phyloP scores from a whole-genome alignment of 2,888 invertebrate genomes.

The Scaptomyza cyrtandrae region DNA sequence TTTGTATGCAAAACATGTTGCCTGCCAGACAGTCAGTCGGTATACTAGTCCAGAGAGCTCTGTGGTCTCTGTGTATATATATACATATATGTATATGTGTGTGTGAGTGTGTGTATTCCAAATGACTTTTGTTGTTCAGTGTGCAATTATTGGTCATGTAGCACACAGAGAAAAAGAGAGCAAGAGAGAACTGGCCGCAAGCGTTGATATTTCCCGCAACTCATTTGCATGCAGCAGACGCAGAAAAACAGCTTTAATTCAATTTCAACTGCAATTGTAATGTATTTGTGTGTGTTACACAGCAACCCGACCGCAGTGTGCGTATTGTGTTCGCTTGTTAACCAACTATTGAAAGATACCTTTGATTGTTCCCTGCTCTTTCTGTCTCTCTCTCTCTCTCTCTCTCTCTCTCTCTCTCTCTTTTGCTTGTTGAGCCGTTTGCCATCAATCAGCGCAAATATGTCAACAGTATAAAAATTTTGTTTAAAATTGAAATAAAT shows the following conservation, averaged over 20 bases:
- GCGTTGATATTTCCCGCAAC: slow-evolving; percentile 57
- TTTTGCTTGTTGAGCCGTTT: slow-evolving; percentile 10
- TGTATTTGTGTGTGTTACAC: slow-evolving; percentile 1
- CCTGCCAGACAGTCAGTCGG: slow-evolving; percentile 40
- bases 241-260: slow-evolving; percentile 71
- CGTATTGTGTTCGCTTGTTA: slow-evolving; percentile 58
- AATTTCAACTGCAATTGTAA: slow-evolving; percentile 56
- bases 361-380: slow-evolving; percentile 3
- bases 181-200: slow-evolving; percentile 44
- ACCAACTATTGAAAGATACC: slow-evolving; percentile 53
- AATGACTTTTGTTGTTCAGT: slow-evolving; percentile 62
- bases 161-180: slow-evolving; percentile 13
- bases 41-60: slow-evolving; percentile 9
- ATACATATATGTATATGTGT: slow-evolving; percentile 10
- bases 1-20: slow-evolving; percentile 74
- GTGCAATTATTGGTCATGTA: slow-evolving; percentile 62
- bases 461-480: slow-evolving; percentile 61
- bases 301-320: slow-evolving; percentile 4
- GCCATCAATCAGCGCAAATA: slow-evolving; percentile 63
- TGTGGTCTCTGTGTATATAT: neutral
- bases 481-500: slow-evolving; percentile 27
- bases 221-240: slow-evolving; percentile 73
- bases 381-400: neutral
- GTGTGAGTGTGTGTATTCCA: slow-evolving; percentile 42
- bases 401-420: neutral